Evolutionary conservation across 2,888 invertebrate genomes (phyloP), one percentile per base, ranked within the genome.

Genomic region (Lapara coniferarum): DNA sequence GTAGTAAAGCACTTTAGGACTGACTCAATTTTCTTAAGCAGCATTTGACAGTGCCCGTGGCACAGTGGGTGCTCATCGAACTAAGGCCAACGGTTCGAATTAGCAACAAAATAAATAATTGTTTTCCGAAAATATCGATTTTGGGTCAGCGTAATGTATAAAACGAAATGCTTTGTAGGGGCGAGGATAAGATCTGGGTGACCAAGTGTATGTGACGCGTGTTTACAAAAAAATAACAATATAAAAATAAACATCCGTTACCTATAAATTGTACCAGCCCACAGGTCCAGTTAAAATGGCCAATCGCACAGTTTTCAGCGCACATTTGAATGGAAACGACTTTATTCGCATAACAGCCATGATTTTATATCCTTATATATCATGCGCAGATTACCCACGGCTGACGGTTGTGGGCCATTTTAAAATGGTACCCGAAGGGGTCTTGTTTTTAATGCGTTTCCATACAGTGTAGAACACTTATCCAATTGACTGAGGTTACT

Each of bases 241-340:
- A 16, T 10, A 46, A n/a, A 46, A 7, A 14, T 37, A n/a, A 30
- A 44, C 10, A 25, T 74, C 74, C 55, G 0, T 5, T n/a, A 57
- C 74, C 49, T 67, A 3, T 72, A 1, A 46, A 73, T 80, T 80
- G 70, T 0, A 67, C 79, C 85, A 69, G 69, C 71, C 58, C 72
- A 80, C 79, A 82, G 84, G 90, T 89, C 89, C 89, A 80, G 86
- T 77, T 79, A 78, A 86, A 89, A 85, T 84, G 86, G 85, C 74
- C 86, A 76, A 80, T 80, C 81, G 77, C 83, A 78, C 87, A 86
- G 89, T 88, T 89, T 89, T 87, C 88, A 88, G 82, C 83, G 83
- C 80, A 82, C 89, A 86, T 89, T 90, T 89, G 90, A 89, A 91
- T 90, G 86, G 84, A 82, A 90, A 91, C 86, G 89, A 86, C 90